Base-by-base conservation (phyloP, 1,140 invertebrate genomes). In the Telenomus remus region DNA sequence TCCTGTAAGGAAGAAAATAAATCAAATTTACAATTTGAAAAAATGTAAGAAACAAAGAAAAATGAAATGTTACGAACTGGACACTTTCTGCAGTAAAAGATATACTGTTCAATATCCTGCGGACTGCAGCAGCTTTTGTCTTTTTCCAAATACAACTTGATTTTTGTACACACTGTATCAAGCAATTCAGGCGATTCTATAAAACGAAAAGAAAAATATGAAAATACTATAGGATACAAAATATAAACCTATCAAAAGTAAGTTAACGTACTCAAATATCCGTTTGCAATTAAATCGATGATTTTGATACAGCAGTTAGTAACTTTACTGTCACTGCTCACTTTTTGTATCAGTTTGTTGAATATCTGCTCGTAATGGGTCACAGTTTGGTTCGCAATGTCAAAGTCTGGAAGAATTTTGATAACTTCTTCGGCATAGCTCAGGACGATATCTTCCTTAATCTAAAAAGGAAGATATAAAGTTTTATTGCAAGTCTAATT, bases 21-120 rank as follows among this genome's bases (percentile, higher is more conserved):
- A 39, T 37, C 1, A 16, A 47, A 71, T 55, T 10, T n/a, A 44
- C 13, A 61, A 16, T 46, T 56, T 11, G 3, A 44, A 27, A 56
- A 44, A 13, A 16, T 4, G 3, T 11, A 39, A 39, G 3, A 39
- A 10, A 9, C 37, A 39, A 11, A 39, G 3, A 39, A 39, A 39
- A 39, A 11, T 10, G n/a, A 39, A 11, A 39, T 9, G 8, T 39
- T 59, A 47, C 64, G 74, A 46, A 86, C 84, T 42, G 82, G 79
- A 63, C 74, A 83, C 16, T 72, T 53, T 65, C 72, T 63, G 9
- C 82, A 84, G 55, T 81, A 86, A 49, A 47, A 39, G 3, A 84
- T 55, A 43, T 81, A 82, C 37, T 57, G 79, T 19, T 71, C 48
- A 11, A 68, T 34, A 53, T 85, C 78, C 4, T 12, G 3, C 4